Evolutionary conservation across 2,888 invertebrate genomes (phyloP).

Genomic region (Cantharis rustica): DNA sequence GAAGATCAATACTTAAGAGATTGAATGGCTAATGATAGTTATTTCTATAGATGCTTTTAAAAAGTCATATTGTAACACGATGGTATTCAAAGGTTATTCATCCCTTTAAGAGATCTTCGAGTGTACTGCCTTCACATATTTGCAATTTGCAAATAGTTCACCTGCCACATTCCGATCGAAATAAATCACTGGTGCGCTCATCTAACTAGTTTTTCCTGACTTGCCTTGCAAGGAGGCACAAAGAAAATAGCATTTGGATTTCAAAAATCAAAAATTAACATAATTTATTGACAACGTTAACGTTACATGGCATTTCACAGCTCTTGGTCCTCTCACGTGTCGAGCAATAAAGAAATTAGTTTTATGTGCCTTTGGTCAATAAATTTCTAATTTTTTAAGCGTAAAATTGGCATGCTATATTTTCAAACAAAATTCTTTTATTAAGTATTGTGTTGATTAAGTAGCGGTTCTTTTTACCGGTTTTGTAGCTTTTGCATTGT

Average conservation of each 20-base stretch:
- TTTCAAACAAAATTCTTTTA: not conserved
- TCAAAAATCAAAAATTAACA: not conserved
- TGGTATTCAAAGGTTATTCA: constrained; percentile 12
- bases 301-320: not conserved
- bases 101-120: constrained; percentile 4
- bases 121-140: constrained; percentile 13
- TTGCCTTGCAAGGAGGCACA: not conserved
- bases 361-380: not conserved
- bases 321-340: not conserved
- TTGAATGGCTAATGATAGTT: constrained; percentile 3
- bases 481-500: constrained; percentile 7
- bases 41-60: constrained; percentile 2
- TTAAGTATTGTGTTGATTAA: constrained; percentile 14
- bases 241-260: not conserved
- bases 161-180: constrained; percentile 14
- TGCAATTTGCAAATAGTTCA: constrained; percentile 20
- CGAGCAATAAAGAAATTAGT: not conserved
- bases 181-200: constrained; percentile 10
- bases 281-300: not conserved
- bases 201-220: constrained; percentile 9
- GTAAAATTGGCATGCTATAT: not conserved
- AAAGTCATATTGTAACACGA: constrained; percentile 3
- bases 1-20: not conserved
- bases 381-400: not conserved
- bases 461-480: constrained; percentile 19